These are phyloP conservation scores for Hecatera dysodea DNA, from an alignment of 2,888 invertebrate species.

Conservation along the genomic window DNA sequence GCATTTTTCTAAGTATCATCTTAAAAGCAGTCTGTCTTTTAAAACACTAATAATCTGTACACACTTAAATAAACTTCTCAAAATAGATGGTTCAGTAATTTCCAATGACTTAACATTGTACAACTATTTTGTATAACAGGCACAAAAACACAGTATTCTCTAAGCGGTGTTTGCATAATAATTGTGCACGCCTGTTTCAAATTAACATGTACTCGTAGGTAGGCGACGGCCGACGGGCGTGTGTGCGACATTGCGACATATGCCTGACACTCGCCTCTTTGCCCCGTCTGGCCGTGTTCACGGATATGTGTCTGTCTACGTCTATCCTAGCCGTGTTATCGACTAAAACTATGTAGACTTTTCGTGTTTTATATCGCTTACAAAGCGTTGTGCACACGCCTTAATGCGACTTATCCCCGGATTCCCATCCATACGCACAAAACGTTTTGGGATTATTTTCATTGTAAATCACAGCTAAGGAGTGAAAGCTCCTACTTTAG, in stretches of 20 bases:
- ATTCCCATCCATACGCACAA: too few species aligned
- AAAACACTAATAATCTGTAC: background rate
- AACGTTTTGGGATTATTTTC: too few species aligned
- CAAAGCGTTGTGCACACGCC: background rate
- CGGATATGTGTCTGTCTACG: slow-evolving; percentile 8
- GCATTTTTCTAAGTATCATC: background rate
- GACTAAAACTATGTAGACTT: background rate
- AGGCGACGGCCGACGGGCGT: slow-evolving; percentile 1
- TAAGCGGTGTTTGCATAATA: slow-evolving; percentile 67
- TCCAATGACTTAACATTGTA: slow-evolving; percentile 27
- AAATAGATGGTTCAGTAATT: slow-evolving; percentile 10
- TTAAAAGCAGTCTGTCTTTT: background rate
- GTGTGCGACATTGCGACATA: slow-evolving; percentile 52
- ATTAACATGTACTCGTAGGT: slow-evolving; percentile 52
- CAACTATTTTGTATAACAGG: slow-evolving; percentile 27
- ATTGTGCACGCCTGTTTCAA: slow-evolving; percentile 63
- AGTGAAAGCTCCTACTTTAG: too few species aligned
- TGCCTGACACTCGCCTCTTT: slow-evolving; percentile 17
- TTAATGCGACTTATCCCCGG: background rate
- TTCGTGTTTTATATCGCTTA: background rate
- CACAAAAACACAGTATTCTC: slow-evolving; percentile 33
- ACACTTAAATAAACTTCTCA: background rate
- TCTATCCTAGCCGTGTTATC: background rate
- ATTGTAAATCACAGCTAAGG: too few species aligned
- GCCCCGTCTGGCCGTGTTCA: slow-evolving; percentile 19